A percentile compares a stretch with the other conserved stretches of the same genome.
Evolutionary conservation across 92 coral and sea anemone species (phyloP).

Genomic region (Isaurus tuberculatus): DNA sequence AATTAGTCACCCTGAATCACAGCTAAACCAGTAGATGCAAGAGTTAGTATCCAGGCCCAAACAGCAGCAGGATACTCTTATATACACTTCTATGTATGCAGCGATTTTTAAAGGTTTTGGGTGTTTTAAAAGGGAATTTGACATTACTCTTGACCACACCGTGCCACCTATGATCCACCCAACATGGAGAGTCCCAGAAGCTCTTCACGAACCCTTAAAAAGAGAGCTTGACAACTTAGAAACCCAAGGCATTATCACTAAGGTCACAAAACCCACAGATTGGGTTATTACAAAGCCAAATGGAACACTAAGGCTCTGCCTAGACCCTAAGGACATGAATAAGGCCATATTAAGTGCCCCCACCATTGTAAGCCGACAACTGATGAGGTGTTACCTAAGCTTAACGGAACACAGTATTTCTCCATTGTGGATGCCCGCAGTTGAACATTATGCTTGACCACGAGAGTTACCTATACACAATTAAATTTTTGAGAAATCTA

Average conservation of each 20-base stretch:
- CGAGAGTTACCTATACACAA: too few species aligned
- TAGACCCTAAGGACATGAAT: constrained; percentile 73
- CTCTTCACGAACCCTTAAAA: constrained; percentile 72
- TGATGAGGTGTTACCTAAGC: constrained; percentile 72
- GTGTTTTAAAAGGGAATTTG: constrained; percentile 68
- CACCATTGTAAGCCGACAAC: constrained; percentile 73
- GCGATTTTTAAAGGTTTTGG: constrained; percentile 46
- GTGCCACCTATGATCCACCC: constrained; percentile 71
- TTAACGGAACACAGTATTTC: constrained; percentile 32
- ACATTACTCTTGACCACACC: constrained; percentile 65
- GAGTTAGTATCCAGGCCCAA: neutral
- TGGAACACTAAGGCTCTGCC: constrained; percentile 67
- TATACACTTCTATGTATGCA: constrained; percentile 4
- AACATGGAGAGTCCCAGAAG: constrained; percentile 68
- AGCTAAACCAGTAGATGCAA: constrained; percentile 22
- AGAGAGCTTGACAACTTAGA: constrained; percentile 66
- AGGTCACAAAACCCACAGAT: constrained; percentile 68
- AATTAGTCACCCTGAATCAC: constrained; percentile 65
- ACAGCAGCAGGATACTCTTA: neutral
- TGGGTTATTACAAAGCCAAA: constrained; percentile 75
- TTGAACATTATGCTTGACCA: too few species aligned
- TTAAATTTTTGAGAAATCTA: neutral
- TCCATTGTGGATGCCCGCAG: too few species aligned
- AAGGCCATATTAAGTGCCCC: constrained; percentile 69
- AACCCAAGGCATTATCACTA: too few species aligned